phyloP scores from a whole-genome alignment of 2,797 vertebrate genomes.

The Neopelma chrysocephalum region DNA sequence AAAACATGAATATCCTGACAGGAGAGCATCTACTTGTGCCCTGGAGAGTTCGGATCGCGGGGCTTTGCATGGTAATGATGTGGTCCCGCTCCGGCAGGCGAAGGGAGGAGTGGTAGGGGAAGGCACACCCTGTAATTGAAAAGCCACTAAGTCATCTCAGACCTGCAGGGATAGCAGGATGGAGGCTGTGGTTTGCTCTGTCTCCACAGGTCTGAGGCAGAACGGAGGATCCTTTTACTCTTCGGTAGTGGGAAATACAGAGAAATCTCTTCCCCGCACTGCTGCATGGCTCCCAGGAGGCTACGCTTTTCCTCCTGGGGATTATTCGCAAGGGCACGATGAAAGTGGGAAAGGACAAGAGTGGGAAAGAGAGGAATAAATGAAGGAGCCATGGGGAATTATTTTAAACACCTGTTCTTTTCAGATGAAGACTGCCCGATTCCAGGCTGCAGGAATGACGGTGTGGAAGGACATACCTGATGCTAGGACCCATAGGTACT shows the following conservation, averaged over 20 bases:
- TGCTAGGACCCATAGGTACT: not conserved
- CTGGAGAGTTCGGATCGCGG: not conserved
- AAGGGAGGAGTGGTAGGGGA: not conserved
- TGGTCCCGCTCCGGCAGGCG: not conserved
- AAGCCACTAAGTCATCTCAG: conserved; percentile 1
- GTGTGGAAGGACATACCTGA: not conserved
- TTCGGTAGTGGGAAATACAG: not conserved
- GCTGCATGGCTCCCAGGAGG: not conserved
- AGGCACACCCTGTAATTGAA: conserved; percentile 36
- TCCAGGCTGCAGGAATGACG: not conserved
- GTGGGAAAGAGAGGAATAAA: not conserved
- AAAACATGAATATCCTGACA: conserved; percentile 32
- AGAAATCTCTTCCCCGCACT: not conserved
- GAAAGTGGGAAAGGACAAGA: not conserved
- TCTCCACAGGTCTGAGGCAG: not conserved
- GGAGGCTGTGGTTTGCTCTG: conserved; percentile 29
- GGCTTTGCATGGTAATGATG: conserved; percentile 8
- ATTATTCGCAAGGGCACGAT: not conserved
- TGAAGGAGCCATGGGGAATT: not conserved
- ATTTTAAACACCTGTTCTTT: not conserved
- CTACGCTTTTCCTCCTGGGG: not conserved
- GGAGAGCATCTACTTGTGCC: conserved; percentile 20
- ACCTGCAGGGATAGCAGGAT: conserved; percentile 35
- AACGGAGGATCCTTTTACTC: not conserved
- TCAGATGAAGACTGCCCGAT: not conserved